Evolutionary conservation across 2,113 vertebrate genomes (phyloP), one percentile per base, ranked within the genome.

Genomic region (Struthio camelus): DNA sequence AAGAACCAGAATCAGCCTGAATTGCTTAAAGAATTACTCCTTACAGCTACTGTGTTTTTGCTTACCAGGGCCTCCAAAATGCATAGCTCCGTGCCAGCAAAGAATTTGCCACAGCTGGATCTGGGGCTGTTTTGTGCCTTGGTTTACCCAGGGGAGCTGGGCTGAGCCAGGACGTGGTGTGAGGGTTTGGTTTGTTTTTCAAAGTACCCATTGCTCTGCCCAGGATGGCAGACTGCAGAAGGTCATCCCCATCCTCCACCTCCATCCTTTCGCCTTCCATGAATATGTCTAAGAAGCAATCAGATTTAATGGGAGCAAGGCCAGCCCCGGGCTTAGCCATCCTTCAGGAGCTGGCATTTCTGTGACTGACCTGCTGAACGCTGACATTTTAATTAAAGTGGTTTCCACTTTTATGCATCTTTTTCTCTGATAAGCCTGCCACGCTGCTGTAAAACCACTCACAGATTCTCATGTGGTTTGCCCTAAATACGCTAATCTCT

Each of bases 101-200:
- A 18, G 48, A 50, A 25, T 40, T 19, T 40, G 19, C 15, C 27
- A 20, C 36, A 22, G 36, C 19, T 73, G 25, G 25, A 54, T 73
- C n/a, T 54, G 70, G 40, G 27, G 18, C 25, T 6, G 19, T 51
- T 40, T 54, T 51, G n/a, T 36, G n/a, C 56, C 69, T 72, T 53
- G n/a, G 19, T 79, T 50, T 56, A 15, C 34, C 8, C 22, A 6
- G 13, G 40, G n/a, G 5, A 76, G 27, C 18, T 25, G 58, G 51
- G 6, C 12, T 0, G 2, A 38, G 24, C 4, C 67, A 36, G 58
- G n/a, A 24, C 19, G 4, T 15, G 3, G 0, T 2, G n/a, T 4
- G 19, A 53, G 8, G 28, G 7, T 24, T 56, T 22, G 27, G 2
- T 30, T 6, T 20, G 50, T 65, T 81, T 38, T 32, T 40, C 0